Conservation (phyloP, 2,113 vertebrate species). For the Onychorhynchus coronatus region DNA sequence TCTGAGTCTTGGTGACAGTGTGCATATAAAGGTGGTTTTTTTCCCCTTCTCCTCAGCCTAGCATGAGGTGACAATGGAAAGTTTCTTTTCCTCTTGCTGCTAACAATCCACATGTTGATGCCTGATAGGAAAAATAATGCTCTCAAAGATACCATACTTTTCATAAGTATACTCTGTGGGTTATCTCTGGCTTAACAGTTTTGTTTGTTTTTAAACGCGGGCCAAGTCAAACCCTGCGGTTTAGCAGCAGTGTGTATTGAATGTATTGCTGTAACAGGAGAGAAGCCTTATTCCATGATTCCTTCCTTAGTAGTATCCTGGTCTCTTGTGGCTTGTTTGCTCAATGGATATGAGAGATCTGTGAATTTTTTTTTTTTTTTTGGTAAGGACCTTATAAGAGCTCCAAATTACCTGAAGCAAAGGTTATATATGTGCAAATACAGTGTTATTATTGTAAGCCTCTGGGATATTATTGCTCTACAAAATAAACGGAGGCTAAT, state of each 20-base stretch:
- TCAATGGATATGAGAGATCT: neutral
- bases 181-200: conserved; percentile 44
- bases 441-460: neutral
- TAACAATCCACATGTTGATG: neutral
- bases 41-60: neutral
- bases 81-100: neutral
- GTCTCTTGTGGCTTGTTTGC: neutral
- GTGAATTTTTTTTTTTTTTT: neutral
- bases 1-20: neutral
- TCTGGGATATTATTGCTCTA: neutral
- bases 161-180: neutral
- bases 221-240: conserved; percentile 38
- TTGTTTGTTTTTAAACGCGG: neutral
- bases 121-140: neutral
- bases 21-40: fast-evolving
- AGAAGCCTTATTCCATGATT: neutral
- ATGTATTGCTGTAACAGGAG: neutral
- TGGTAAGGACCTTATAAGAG: neutral
- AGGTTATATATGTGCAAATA: conserved; percentile 5
- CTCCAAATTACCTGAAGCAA: neutral
- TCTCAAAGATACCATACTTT: neutral
- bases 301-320: neutral
- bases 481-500: neutral
- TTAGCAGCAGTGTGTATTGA: neutral
- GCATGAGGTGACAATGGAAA: neutral